These are phyloP conservation scores for Acanthurus leucopareius DNA, from an alignment of 2,797 vertebrate genomes.

Conservation along the genomic window DNA sequence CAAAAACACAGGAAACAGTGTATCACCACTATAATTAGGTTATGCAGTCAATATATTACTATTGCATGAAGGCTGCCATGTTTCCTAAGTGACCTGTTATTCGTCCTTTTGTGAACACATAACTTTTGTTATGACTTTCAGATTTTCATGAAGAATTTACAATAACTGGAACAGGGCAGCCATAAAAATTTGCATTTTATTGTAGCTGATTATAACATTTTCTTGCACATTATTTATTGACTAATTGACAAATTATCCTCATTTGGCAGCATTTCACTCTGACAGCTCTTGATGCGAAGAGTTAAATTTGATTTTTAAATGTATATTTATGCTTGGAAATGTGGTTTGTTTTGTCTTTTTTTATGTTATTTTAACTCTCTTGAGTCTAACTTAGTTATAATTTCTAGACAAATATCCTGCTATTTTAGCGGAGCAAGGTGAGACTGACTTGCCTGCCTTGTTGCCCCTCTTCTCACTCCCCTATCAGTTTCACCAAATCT, in stretches of 20 bases:
- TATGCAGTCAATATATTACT: no score
- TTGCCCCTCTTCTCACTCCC: slow-evolving; percentile 11
- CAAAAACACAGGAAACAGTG: no score
- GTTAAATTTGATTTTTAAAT: slow-evolving; percentile 17
- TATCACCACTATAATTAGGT: no score
- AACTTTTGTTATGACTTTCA: no score
- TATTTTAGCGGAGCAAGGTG: slow-evolving; percentile 57
- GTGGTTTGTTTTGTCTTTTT: slow-evolving; percentile 1
- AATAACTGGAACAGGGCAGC: no score
- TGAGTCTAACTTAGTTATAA: slow-evolving; percentile 43
- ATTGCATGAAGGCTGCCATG: no score
- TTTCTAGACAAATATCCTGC: slow-evolving; percentile 42
- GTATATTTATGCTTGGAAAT: slow-evolving; percentile 26
- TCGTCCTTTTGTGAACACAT: no score
- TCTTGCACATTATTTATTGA: background rate
- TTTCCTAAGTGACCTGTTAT: no score
- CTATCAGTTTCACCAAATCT: slow-evolving; percentile 69
- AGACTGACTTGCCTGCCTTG: slow-evolving; percentile 60
- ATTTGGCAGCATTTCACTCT: background rate
- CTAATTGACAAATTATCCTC: background rate
- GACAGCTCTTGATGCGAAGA: slow-evolving; percentile 2
- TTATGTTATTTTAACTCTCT: slow-evolving; percentile 31
- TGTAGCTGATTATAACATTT: background rate
- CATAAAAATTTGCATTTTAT: no score
- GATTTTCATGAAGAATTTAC: no score